These are phyloP conservation scores for Drosophila kohkoa DNA, from an alignment of 1,140 invertebrate species.

Conservation along the genomic window DNA sequence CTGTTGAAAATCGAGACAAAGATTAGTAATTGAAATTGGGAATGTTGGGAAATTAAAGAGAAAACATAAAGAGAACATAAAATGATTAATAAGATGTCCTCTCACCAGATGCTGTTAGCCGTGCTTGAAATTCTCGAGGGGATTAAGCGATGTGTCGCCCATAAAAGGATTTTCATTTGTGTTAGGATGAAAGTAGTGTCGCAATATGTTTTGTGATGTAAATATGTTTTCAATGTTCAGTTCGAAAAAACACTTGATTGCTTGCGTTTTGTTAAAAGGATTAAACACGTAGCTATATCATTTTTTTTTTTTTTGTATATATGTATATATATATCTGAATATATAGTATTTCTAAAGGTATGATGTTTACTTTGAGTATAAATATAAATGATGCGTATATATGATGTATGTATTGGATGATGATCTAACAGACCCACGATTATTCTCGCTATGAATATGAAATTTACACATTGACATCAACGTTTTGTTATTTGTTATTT, in stretches of 20 bases:
- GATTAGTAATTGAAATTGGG: not conserved
- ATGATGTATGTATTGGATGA: constrained; percentile 31
- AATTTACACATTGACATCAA: constrained; percentile 67
- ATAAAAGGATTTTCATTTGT: constrained; percentile 4
- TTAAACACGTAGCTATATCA: constrained; percentile 65
- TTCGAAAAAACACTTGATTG: constrained; percentile 60
- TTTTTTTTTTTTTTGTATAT: constrained; percentile 35
- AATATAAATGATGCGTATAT: constrained; percentile 75
- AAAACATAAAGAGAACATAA: constrained; percentile 2
- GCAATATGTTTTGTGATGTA: constrained; percentile 31
- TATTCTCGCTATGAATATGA: constrained; percentile 56
- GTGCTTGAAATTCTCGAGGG: constrained; percentile 26
- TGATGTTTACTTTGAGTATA: constrained; percentile 55
- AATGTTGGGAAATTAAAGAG: too few relatives aligned
- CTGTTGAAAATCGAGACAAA: constrained; percentile 83
- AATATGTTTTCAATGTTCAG: constrained; percentile 60
- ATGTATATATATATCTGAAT: constrained; percentile 50
- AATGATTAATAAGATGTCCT: not conserved
- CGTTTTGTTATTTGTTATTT: constrained; percentile 30
- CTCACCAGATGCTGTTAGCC: constrained; percentile 37
- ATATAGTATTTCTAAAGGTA: constrained; percentile 54
- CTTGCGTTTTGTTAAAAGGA: constrained; percentile 53
- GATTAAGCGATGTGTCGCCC: constrained; percentile 16
- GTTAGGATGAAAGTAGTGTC: constrained; percentile 4
- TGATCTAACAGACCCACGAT: constrained; percentile 57